Evolutionary conservation across 2,888 invertebrate species (phyloP).

Genomic region (Agrilus cyanescens): DNA sequence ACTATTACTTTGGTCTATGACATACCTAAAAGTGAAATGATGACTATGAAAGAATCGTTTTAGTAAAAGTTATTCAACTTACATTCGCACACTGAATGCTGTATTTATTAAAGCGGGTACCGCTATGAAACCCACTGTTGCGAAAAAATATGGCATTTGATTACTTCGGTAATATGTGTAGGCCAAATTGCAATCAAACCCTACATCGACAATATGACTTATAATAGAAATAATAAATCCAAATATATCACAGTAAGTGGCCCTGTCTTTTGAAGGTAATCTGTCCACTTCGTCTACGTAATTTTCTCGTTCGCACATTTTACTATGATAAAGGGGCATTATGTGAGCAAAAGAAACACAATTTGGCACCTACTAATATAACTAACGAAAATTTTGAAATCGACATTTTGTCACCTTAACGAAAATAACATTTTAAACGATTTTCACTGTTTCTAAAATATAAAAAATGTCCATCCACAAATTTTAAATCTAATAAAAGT

Average conservation of each 20-base stretch:
- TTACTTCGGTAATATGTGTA: constrained; percentile 46
- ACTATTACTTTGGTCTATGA: constrained; percentile 27
- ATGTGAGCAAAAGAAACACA: too few species aligned
- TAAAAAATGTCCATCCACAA: too few species aligned
- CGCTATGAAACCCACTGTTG: constrained; percentile 59
- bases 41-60: constrained; percentile 1
- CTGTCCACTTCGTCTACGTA: constrained; percentile 45
- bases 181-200: constrained; percentile 58
- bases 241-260: constrained; percentile 49
- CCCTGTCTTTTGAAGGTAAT: constrained; percentile 45
- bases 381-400: too few species aligned
- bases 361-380: too few species aligned
- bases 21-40: constrained; percentile 9
- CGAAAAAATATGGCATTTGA: constrained; percentile 49
- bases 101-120: constrained; percentile 66
- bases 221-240: constrained; percentile 54
- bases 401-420: too few species aligned
- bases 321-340: constrained; percentile 11
- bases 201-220: constrained; percentile 57
- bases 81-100: constrained; percentile 63
- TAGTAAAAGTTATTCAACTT: constrained; percentile 26
- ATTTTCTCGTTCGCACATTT: constrained; percentile 9
- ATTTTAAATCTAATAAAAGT: too few species aligned
- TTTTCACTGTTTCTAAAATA: too few species aligned
- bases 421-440: too few species aligned